Conservation (phyloP, 1,140 invertebrate species). For the Meloidogyne floridensis region DNA sequence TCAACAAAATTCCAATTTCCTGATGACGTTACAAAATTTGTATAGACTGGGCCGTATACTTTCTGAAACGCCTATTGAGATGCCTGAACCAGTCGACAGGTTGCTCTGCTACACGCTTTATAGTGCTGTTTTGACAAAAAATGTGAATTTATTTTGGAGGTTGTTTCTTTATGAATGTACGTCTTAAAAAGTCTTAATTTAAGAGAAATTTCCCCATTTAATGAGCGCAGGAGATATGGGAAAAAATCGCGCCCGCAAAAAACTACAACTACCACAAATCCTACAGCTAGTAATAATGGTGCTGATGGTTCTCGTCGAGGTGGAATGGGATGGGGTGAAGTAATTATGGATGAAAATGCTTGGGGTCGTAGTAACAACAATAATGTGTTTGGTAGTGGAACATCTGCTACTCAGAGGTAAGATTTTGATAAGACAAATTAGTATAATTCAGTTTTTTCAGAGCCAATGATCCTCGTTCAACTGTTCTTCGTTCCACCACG, state of each 20-base stretch:
- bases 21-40: constrained; percentile 65
- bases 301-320: background rate
- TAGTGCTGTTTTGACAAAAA: constrained; percentile 83
- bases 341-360: background rate
- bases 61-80: constrained; percentile 77
- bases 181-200: constrained; percentile 34
- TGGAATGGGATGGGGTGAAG: constrained; percentile 10
- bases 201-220: constrained; percentile 90
- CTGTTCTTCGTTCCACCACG: background rate
- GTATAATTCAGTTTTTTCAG: background rate
- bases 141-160: constrained; percentile 95
- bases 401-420: background rate
- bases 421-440: too few relatives aligned
- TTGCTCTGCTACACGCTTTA: constrained; percentile 89
- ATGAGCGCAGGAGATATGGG: constrained; percentile 88
- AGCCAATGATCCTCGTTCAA: background rate
- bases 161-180: constrained; percentile 80
- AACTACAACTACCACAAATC: background rate
- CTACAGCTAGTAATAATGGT: background rate
- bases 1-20: constrained; percentile 28
- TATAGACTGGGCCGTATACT: constrained; percentile 75
- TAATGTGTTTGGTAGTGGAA: background rate
- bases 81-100: constrained; percentile 76
- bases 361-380: background rate
- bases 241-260: constrained; percentile 89